Percentiles rank a stretch among this genome's conserved stretches.
These are phyloP conservation scores for Helogale parvula DNA, from an alignment of 2,113 vertebrate genomes.

Conservation along the genomic window DNA sequence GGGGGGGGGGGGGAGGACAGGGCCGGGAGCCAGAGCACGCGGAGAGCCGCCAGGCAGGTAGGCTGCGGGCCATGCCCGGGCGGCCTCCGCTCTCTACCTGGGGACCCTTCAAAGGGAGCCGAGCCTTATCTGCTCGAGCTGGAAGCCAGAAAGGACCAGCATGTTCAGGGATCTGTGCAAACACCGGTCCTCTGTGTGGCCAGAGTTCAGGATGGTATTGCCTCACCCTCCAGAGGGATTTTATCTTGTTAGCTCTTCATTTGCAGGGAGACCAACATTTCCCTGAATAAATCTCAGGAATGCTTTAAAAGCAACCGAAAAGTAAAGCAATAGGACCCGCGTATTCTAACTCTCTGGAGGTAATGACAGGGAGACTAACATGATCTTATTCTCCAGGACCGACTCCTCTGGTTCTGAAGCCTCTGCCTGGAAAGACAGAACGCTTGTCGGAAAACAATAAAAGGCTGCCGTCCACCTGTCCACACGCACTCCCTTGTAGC, in stretches of 20 bases:
- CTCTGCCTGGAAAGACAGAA: not conserved
- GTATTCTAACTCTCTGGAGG: no score
- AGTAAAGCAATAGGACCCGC: not conserved
- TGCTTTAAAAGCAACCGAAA: not conserved
- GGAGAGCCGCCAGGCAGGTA: rapidly evolving
- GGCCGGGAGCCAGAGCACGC: no score
- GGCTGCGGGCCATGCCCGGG: rapidly evolving
- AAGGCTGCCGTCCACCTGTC: rapidly evolving
- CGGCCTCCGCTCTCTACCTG: not conserved
- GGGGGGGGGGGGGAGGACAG: no score
- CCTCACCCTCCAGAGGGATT: rapidly evolving
- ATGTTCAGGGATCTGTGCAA: not conserved
- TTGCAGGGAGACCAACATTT: rapidly evolving
- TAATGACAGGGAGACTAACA: rapidly evolving
- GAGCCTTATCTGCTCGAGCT: not conserved
- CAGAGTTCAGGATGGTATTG: not conserved
- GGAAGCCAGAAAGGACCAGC: not conserved
- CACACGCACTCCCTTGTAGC: rapidly evolving
- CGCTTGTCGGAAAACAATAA: rapidly evolving
- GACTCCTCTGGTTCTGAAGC: rapidly evolving
- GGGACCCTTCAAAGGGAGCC: not conserved
- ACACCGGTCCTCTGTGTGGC: not conserved
- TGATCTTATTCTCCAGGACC: rapidly evolving
- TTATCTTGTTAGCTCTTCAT: not conserved
- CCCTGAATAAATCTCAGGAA: not conserved